These are phyloP conservation scores for Balaenoptera acutorostrata DNA, from an alignment of 2,113 vertebrate genomes.

Conservation along the genomic window DNA sequence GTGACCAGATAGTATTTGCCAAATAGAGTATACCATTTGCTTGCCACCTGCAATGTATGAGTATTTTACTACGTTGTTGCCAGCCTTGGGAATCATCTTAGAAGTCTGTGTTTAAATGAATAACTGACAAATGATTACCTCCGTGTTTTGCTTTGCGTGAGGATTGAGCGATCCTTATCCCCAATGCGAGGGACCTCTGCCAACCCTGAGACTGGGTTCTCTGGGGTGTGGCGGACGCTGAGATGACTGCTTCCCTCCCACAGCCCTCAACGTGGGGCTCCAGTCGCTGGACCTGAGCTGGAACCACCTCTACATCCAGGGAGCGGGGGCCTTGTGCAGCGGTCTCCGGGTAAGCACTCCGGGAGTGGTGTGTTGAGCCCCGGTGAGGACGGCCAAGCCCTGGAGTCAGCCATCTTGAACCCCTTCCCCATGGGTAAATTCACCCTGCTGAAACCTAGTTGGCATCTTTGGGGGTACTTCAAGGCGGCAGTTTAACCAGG, in stretches of 20 bases:
- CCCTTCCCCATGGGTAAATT: neutral
- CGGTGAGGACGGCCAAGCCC: neutral
- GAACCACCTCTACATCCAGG: conserved; percentile 88
- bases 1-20: neutral
- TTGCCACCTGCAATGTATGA: neutral
- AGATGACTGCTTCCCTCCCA: conserved; percentile 2
- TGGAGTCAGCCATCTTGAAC: accelerated
- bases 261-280: conserved; percentile 89
- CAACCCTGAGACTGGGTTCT: neutral
- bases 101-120: neutral
- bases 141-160: neutral
- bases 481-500: neutral
- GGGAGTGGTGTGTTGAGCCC: neutral
- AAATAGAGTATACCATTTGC: neutral
- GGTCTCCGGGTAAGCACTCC: conserved; percentile 87
- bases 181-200: neutral
- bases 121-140: neutral
- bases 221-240: neutral
- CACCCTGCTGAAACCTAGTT: neutral
- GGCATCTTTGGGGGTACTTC: neutral
- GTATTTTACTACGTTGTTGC: neutral
- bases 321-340: conserved; percentile 84
- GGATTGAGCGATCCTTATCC: neutral
- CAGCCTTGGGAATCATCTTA: neutral
- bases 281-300: conserved; percentile 90